A percentile compares a stretch with the other conserved stretches of the same genome.
Evolutionary conservation across 2,797 vertebrate species (phyloP).

Genomic region (Momotus momota): DNA sequence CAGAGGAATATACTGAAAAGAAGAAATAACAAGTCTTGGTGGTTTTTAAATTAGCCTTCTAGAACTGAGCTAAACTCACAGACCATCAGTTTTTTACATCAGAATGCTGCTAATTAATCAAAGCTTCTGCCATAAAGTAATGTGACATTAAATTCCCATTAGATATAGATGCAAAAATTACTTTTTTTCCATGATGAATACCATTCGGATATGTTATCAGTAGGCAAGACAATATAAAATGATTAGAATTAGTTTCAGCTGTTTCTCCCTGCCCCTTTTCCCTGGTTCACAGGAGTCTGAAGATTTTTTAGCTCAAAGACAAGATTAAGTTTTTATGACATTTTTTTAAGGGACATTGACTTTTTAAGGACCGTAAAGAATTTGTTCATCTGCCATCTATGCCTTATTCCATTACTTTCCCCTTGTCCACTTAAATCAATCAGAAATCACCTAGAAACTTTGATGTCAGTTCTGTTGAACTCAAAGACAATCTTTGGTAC

Average conservation of each 20-base stretch:
- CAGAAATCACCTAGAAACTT: background rate
- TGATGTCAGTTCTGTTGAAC: background rate
- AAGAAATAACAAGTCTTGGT: background rate
- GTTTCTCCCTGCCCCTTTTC: background rate
- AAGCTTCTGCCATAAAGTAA: background rate
- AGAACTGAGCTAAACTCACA: background rate
- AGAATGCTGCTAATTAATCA: conserved; percentile 21
- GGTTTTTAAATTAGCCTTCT: background rate
- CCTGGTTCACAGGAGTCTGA: background rate
- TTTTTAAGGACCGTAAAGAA: background rate
- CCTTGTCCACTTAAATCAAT: background rate
- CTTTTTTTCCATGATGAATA: background rate
- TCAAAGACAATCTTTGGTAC: background rate
- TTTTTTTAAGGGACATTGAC: background rate
- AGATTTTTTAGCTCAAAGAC: background rate
- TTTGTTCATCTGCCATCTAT: background rate
- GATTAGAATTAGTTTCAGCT: background rate
- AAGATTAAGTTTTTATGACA: background rate
- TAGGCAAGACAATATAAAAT: background rate
- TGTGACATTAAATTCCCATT: background rate
- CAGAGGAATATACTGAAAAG: background rate
- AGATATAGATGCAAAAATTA: background rate
- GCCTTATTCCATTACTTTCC: background rate
- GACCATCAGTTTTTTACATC: background rate
- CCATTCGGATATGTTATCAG: background rate